Evolutionary conservation across 2,797 vertebrate genomes (phyloP), one percentile per base, ranked within the genome.

Genomic region (Anniella stebbinsi): DNA sequence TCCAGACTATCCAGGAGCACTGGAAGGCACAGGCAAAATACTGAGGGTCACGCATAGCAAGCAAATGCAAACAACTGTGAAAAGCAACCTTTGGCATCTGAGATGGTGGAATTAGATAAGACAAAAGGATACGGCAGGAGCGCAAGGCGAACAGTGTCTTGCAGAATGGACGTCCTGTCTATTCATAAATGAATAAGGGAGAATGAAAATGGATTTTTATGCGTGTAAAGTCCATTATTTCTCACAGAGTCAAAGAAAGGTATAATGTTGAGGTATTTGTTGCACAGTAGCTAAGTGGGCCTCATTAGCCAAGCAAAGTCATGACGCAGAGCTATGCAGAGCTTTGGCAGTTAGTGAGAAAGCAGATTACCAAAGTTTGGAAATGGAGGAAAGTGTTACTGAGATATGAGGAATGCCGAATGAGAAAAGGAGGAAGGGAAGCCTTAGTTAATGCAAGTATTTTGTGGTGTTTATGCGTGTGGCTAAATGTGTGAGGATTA

Each of bases 21-120:
- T 92, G 80, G 93, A 95, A 94, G 80, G 93, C 94, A 91, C 84
- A 91, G 91, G 94, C 93, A 97, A 97, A 98, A 97, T 96, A 63
- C 51, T 78, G 92, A 97, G 96, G 94, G 96, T 97, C 97, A 97
- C 82, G 95, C 93, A 94, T 95, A 93, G 96, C 94, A 96, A 95
- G 94, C 95, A 94, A 96, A 96, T 96, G 93, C 92, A 96, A 96
- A 95, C 94, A 96, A 78, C 87, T 88, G 82, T 95, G 95, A 96
- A 95, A 96, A 95, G 92, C 76, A 94, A 91, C 89, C 91, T 97
- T 94, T 97, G 96, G 95, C 87, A 89, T 95, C 96, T 94, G 95
- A 97, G 95, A 97, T 93, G 95, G 96, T 94, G 93, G 96, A 97
- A 97, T 97, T 94, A 97, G 96, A 92, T 94, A 93, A 96, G 91